Conservation (phyloP, 2,113 vertebrate genomes). For the Machaerirhynchus nigripectus region DNA sequence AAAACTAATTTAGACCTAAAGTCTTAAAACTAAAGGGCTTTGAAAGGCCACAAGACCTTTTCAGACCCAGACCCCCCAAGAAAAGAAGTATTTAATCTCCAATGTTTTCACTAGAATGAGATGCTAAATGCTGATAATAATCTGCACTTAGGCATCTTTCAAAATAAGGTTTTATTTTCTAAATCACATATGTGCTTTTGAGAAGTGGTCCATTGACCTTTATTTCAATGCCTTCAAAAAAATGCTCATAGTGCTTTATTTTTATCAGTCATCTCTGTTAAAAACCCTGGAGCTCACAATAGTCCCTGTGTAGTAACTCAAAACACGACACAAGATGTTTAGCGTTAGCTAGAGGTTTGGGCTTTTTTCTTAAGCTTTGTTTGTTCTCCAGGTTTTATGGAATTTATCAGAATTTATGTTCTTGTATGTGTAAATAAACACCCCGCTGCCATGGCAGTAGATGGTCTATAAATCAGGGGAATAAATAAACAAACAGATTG, state of each 20-base stretch:
- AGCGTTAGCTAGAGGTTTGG: not conserved
- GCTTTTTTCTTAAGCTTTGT: not conserved
- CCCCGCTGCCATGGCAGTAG: not conserved
- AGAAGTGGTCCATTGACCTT: not conserved
- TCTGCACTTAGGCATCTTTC: not conserved
- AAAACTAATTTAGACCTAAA: not conserved
- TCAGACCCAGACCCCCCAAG: not conserved
- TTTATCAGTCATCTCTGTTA: not conserved
- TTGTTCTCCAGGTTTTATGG: constrained; percentile 2
- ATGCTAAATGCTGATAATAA: not conserved
- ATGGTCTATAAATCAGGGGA: constrained; percentile 22
- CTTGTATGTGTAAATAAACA: constrained; percentile 19
- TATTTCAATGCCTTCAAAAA: not conserved
- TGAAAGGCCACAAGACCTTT: not conserved
- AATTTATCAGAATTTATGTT: constrained; percentile 44
- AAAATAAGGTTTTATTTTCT: not conserved
- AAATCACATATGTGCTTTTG: not conserved
- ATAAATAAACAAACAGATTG: constrained; percentile 24
- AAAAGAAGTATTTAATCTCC: not conserved
- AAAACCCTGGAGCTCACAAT: not conserved
- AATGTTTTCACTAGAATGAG: not conserved
- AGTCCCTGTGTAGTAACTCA: not conserved
- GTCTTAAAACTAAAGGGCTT: not conserved
- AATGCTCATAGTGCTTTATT: not conserved
- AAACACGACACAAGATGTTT: not conserved